Conservation (phyloP, 2,113 vertebrate genomes). For the Antechinus stuartii region DNA sequence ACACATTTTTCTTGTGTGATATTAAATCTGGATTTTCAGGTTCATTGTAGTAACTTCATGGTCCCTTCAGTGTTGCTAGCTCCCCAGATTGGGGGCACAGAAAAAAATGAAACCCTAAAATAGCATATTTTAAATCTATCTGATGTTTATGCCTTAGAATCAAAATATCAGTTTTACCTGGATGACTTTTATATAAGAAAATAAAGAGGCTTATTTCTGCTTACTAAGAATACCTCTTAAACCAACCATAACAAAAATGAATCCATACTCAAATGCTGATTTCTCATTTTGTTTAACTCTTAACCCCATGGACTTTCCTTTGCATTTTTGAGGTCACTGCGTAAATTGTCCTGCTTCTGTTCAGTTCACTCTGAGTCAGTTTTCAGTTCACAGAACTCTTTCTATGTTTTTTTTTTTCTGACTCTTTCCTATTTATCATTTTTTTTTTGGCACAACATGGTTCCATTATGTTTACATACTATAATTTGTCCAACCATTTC, state of each 20-base stretch:
- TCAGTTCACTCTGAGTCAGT: background rate
- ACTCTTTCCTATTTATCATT: background rate
- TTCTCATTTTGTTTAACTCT: slow-evolving; percentile 46
- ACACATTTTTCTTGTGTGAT: background rate
- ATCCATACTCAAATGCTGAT: background rate
- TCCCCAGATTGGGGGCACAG: background rate
- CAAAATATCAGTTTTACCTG: background rate
- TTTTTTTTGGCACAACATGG: background rate
- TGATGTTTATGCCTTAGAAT: background rate
- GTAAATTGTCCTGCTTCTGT: background rate
- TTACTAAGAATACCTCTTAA: slow-evolving; percentile 22
- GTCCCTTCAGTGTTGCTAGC: background rate
- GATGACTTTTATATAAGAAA: background rate
- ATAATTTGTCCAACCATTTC: background rate
- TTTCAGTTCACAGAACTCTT: background rate
- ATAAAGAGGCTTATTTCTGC: slow-evolving; percentile 38
- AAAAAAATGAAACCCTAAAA: slow-evolving; percentile 4
- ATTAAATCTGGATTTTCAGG: background rate
- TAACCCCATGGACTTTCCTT: slow-evolving; percentile 20
- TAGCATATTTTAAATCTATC: background rate
- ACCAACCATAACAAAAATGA: background rate
- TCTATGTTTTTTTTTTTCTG: background rate
- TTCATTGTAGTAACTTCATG: background rate
- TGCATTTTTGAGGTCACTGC: background rate
- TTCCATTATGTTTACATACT: background rate